A percentile compares a stretch with the other conserved stretches of the same genome.
These are phyloP conservation scores for Drosophila sproati DNA, from an alignment of 1,140 invertebrate genomes.

Conservation along the genomic window DNA sequence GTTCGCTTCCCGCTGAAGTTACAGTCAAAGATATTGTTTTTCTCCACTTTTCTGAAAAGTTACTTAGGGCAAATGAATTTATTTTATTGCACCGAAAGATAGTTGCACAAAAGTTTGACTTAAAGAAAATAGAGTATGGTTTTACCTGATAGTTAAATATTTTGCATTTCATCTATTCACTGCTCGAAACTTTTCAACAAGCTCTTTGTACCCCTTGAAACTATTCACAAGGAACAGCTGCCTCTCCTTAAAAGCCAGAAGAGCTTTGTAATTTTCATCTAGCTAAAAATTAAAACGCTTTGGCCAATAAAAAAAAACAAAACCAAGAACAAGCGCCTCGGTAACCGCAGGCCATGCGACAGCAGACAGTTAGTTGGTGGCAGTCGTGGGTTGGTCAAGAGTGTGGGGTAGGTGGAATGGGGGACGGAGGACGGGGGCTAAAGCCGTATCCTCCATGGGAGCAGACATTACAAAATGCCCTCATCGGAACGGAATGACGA, in stretches of 20 bases:
- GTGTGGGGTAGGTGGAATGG: no score
- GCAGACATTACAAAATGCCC: slow-evolving; percentile 46
- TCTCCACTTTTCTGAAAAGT: no score
- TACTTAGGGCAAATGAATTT: no score
- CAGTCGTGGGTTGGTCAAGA: no score
- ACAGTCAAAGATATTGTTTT: no score
- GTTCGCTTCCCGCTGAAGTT: no score
- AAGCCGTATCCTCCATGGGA: slow-evolving; percentile 7
- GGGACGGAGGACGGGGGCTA: no score
- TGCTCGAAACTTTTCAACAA: not conserved
- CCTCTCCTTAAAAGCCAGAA: not conserved
- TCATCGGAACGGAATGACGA: slow-evolving; percentile 26
- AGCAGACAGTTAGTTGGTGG: slow-evolving; percentile 3
- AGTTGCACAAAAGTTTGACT: no score
- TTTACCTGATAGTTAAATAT: not conserved
- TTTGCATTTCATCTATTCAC: no score
- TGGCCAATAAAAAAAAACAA: slow-evolving; percentile 4
- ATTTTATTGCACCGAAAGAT: no score
- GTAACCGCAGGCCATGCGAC: slow-evolving; percentile 45
- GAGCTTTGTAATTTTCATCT: slow-evolving; percentile 6
- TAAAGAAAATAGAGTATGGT: no score
- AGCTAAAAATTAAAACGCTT: slow-evolving; percentile 35
- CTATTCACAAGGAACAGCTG: not conserved
- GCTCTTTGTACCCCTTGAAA: not conserved
- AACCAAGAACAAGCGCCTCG: slow-evolving; percentile 11